Percentiles rank a stretch among this genome's conserved stretches.
phyloP scores from a whole-genome alignment of 2,113 vertebrate species.

The Chaetops frenatus region DNA sequence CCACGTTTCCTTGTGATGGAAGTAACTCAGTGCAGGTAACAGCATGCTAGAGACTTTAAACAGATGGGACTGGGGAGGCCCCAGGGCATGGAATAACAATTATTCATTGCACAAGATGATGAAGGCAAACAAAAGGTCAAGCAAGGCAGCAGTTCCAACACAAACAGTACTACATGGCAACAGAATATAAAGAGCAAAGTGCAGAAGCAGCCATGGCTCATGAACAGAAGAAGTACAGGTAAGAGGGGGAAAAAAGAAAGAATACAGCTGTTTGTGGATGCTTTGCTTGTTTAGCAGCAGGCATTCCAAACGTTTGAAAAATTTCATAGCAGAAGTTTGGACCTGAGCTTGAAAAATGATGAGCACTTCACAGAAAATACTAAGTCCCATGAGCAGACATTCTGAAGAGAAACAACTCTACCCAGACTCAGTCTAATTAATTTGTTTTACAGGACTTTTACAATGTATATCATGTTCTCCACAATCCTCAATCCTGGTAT shows the following conservation, averaged over 20 bases:
- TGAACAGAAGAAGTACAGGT: not conserved
- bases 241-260: not conserved
- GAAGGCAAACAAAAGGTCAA: constrained; percentile 21
- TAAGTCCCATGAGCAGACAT: not conserved
- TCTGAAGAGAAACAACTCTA: not conserved
- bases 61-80: not conserved
- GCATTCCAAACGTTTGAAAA: not conserved
- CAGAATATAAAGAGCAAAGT: not conserved
- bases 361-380: not conserved
- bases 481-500: not conserved
- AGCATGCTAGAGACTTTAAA: not conserved
- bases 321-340: not conserved
- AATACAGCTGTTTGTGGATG: not conserved
- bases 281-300: not conserved
- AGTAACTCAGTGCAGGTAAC: not conserved
- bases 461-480: not conserved
- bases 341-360: not conserved
- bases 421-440: not conserved
- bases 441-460: constrained; percentile 5
- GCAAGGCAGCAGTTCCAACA: not conserved
- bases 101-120: not conserved
- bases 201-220: not conserved
- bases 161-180: not conserved
- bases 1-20: not conserved
- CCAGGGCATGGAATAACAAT: not conserved